Evolutionary conservation across 92 coral and sea anemone genomes (phyloP).

Genomic region (Palythoa caribaeorum): DNA sequence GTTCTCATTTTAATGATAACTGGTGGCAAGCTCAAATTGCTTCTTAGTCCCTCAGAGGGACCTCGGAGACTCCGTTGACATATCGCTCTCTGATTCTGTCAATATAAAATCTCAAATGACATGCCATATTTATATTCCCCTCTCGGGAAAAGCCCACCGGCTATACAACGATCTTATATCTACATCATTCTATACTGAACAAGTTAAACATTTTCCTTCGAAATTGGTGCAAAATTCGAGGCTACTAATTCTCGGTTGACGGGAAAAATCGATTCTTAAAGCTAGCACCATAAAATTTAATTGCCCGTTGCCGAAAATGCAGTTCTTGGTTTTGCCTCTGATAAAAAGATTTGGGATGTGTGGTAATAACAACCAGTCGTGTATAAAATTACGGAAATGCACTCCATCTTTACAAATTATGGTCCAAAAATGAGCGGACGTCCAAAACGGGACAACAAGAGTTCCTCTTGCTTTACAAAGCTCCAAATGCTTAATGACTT

Average conservation of each 20-base stretch:
- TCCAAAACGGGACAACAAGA: constrained; percentile 66
- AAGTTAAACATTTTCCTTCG: constrained; percentile 4
- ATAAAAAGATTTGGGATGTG: constrained; percentile 31
- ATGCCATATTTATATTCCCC: no score
- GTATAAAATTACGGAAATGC: constrained; percentile 46
- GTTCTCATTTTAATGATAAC: no score
- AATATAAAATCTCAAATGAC: no score
- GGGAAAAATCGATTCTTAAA: constrained; percentile 56
- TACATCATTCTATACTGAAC: neutral
- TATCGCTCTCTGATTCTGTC: no score
- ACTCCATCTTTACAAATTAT: constrained; percentile 62
- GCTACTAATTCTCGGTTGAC: neutral
- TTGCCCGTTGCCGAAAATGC: constrained; percentile 51
- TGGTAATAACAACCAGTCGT: constrained; percentile 52
- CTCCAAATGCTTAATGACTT: constrained; percentile 35
- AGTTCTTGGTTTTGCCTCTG: constrained; percentile 43
- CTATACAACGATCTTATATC: neutral
- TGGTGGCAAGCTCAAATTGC: no score
- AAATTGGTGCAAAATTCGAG: constrained; percentile 24
- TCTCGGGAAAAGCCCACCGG: neutral
- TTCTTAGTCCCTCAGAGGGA: no score
- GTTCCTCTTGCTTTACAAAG: constrained; percentile 54
- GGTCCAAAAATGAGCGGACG: constrained; percentile 69
- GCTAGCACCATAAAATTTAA: constrained; percentile 59
- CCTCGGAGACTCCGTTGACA: no score